These are phyloP conservation scores for Oxyscelio sp. DNA, from an alignment of 2,888 invertebrate species.

Conservation along the genomic window DNA sequence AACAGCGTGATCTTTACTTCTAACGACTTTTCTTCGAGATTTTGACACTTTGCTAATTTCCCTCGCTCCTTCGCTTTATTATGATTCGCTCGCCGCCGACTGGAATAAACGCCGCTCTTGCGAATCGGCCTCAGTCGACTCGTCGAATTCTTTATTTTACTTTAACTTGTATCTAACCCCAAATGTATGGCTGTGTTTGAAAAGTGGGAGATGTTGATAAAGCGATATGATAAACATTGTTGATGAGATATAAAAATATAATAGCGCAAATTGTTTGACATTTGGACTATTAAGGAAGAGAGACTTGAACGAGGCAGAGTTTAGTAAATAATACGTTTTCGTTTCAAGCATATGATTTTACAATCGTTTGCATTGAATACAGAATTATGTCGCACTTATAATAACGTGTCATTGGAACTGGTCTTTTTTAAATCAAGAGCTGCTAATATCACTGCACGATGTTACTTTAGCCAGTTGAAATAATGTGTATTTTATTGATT, in stretches of 20 bases:
- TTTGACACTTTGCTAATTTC: slow-evolving; percentile 51
- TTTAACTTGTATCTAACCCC: slow-evolving; percentile 35
- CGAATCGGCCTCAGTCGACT: background rate
- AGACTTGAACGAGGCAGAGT: too few relatives aligned
- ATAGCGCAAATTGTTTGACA: slow-evolving; percentile 37
- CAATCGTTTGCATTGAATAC: background rate
- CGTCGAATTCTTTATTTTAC: slow-evolving; percentile 1
- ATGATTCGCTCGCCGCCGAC: slow-evolving; percentile 1
- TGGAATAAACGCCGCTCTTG: background rate
- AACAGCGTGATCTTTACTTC: slow-evolving; percentile 23
- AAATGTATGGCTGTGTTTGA: slow-evolving; percentile 50
- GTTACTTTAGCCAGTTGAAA: background rate
- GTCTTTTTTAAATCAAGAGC: background rate
- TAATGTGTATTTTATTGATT: background rate
- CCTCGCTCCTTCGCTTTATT: slow-evolving; percentile 20
- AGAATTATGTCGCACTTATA: slow-evolving; percentile 22
- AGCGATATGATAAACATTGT: slow-evolving; percentile 46
- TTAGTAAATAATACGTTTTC: too few relatives aligned
- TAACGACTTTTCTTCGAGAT: slow-evolving; percentile 58
- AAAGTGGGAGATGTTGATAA: slow-evolving; percentile 41
- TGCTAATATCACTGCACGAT: slow-evolving; percentile 7
- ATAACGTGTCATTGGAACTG: slow-evolving; percentile 4
- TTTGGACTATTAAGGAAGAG: background rate
- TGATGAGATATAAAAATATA: slow-evolving; percentile 33
- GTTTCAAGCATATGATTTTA: too few relatives aligned